These are phyloP conservation scores for Hydrozoanthus tunicans DNA, from an alignment of 64 coral and sea anemone species.

Conservation along the genomic window DNA sequence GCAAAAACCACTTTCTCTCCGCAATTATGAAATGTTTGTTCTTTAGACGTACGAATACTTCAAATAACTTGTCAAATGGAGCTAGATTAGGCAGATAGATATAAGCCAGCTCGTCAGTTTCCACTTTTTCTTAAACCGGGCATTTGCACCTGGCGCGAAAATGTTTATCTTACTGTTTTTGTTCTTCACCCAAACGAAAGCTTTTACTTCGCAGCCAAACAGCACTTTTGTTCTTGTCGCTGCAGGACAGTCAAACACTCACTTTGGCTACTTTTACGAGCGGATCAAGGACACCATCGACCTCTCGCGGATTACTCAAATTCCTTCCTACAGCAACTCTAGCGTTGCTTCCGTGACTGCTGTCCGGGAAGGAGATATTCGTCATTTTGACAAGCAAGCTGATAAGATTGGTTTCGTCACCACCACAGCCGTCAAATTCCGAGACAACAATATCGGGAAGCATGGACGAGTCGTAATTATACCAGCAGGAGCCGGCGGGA, in stretches of 20 bases:
- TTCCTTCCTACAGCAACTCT: slow-evolving; percentile 13
- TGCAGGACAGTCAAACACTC: slow-evolving; percentile 46
- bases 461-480: slow-evolving; percentile 31
- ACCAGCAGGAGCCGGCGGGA: slow-evolving; percentile 1
- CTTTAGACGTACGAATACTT: too few relatives aligned
- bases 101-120: too few relatives aligned
- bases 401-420: slow-evolving; percentile 50
- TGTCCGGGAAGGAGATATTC: slow-evolving; percentile 34
- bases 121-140: too few relatives aligned
- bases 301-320: slow-evolving; percentile 25
- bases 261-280: slow-evolving; percentile 23
- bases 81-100: too few relatives aligned
- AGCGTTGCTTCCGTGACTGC: background rate
- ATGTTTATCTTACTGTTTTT: slow-evolving; percentile 23
- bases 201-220: slow-evolving; percentile 1
- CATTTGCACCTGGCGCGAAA: background rate
- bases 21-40: too few relatives aligned
- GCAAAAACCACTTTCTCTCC: too few relatives aligned
- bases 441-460: slow-evolving; percentile 11
- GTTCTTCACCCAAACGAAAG: background rate
- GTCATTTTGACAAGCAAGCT: slow-evolving; percentile 31
- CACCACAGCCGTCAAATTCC: slow-evolving; percentile 20
- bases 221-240: slow-evolving; percentile 39
- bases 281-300: slow-evolving; percentile 32
- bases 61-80: too few relatives aligned